Conservation (phyloP, 2,113 vertebrate species). For the Hylia prasina region DNA sequence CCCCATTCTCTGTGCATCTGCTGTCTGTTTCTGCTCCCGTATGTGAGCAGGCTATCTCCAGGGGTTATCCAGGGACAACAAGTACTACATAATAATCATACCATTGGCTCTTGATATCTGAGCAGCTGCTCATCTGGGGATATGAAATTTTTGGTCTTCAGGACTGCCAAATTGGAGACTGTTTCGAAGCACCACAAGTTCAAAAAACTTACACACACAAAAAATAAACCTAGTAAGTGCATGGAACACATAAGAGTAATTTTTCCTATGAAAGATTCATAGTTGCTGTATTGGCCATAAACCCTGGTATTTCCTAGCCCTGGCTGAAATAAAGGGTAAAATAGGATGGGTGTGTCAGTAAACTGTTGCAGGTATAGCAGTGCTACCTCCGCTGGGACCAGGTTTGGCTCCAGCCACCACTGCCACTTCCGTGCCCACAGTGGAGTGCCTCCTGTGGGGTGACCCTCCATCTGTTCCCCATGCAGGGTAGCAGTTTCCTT, state of each 20-base stretch:
- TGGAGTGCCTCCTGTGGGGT: not conserved
- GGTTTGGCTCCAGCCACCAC: not conserved
- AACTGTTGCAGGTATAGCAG: not conserved
- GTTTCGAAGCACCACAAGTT: not conserved
- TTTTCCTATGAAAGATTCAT: not conserved
- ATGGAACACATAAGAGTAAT: not conserved
- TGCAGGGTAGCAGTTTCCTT: not conserved
- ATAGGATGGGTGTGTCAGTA: not conserved
- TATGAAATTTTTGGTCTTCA: not conserved
- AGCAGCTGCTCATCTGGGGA: constrained; percentile 10
- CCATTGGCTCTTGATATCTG: not conserved
- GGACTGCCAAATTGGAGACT: not conserved
- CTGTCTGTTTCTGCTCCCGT: not conserved
- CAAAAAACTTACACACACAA: not conserved
- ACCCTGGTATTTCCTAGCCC: not conserved
- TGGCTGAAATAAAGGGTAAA: not conserved
- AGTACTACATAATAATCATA: not conserved
- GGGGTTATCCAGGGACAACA: constrained; percentile 20
- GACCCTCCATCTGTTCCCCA: not conserved
- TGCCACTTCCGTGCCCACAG: not conserved
- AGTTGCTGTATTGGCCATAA: not conserved
- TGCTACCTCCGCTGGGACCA: not conserved
- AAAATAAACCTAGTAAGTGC: not conserved
- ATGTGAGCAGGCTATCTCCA: not conserved
- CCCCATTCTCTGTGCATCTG: not conserved